phyloP scores from a whole-genome alignment of 2,797 vertebrate genomes.

The Mus minutoides region DNA sequence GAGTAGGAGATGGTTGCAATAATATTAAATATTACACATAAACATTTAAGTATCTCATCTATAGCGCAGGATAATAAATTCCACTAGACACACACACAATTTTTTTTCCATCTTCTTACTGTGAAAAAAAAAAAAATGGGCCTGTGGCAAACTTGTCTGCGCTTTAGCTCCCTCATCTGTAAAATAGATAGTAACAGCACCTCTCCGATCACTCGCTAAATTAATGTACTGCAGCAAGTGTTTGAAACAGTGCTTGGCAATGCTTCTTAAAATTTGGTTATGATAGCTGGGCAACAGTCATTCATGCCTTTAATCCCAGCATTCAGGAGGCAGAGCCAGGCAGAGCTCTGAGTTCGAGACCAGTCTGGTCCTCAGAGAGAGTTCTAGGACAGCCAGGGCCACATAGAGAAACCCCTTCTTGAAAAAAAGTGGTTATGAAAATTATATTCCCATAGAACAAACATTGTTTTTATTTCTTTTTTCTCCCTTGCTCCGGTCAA shows the following conservation, averaged over 20 bases:
- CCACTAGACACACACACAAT: too few relatives aligned
- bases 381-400: neutral
- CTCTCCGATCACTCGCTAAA: neutral
- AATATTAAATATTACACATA: neutral
- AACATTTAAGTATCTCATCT: slow-evolving; percentile 26
- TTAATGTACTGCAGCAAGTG: neutral
- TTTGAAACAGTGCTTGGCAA: neutral
- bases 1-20: neutral
- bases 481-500: too few relatives aligned
- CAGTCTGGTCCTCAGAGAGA: neutral
- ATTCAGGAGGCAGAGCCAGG: neutral
- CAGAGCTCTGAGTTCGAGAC: neutral
- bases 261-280: neutral
- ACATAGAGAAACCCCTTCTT: neutral
- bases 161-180: slow-evolving; percentile 11
- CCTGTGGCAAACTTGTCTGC: neutral
- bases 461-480: too few relatives aligned
- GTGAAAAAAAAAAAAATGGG: slow-evolving; percentile 54
- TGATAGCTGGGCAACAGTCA: neutral
- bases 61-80: neutral
- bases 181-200: neutral
- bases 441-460: neutral
- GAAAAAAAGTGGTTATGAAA: neutral
- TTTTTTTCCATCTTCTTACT: neutral
- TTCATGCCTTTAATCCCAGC: neutral